Conservation (phyloP, 2,113 vertebrate genomes). For the Malurus alboscapulatus region DNA sequence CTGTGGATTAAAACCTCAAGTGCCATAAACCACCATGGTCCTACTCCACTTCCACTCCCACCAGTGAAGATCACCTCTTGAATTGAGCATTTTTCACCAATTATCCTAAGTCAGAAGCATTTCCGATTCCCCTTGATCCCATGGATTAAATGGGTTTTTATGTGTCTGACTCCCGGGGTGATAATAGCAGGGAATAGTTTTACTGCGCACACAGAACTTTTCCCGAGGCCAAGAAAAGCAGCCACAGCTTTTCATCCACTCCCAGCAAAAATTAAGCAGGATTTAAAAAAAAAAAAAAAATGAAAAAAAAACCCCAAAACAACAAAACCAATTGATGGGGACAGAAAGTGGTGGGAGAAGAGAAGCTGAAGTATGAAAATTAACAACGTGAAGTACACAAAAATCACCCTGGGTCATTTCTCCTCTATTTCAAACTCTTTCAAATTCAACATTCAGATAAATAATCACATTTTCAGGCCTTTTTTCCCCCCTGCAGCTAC, state of each 20-base stretch:
- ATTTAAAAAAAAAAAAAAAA: conserved; percentile 5
- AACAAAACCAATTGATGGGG: conserved; percentile 22
- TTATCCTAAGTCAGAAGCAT: conserved; percentile 19
- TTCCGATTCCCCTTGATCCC: conserved; percentile 36
- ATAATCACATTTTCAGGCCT: background rate
- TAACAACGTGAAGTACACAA: background rate
- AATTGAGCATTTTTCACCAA: conserved; percentile 20
- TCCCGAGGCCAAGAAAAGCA: conserved; percentile 56
- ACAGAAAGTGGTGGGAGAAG: conserved; percentile 17
- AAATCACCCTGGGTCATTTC: background rate
- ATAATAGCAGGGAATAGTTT: conserved; percentile 62
- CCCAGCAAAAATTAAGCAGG: conserved; percentile 57
- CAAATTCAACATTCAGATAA: background rate
- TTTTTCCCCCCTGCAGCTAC: background rate
- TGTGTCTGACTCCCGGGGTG: conserved; percentile 54
- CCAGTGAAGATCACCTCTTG: background rate
- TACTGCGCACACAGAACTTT: conserved; percentile 46
- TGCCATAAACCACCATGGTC: background rate
- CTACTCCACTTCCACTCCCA: background rate
- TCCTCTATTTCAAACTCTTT: background rate
- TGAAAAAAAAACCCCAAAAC: background rate
- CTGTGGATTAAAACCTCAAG: background rate
- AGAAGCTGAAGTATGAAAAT: conserved; percentile 45
- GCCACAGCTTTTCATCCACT: conserved; percentile 52
- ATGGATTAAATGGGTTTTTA: conserved; percentile 14